Evolutionary conservation across 1,140 invertebrate species (phyloP), one percentile per base, ranked within the genome.

Genomic region (Sesamia nonagrioides): DNA sequence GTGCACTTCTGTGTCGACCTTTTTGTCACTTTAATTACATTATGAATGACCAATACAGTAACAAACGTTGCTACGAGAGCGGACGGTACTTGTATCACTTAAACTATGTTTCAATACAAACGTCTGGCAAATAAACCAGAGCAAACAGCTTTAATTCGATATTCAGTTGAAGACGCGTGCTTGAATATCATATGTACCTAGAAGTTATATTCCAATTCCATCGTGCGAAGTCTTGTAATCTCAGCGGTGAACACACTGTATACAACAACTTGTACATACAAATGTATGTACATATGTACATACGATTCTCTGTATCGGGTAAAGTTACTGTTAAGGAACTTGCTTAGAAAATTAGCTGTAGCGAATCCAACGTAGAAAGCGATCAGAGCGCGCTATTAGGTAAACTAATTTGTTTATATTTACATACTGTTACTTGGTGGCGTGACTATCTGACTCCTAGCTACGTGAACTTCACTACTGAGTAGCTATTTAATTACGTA

Each of bases 331-430:
- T 58, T 58, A 42, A 60, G 54, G 37, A 48, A 77, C n/a, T 68
- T 66, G n/a, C 60, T 37, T 63, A 50, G 60, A 52, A 77, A 63
- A 77, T 54, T 50, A 68, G 48, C 35, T 66, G n/a, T 18, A 66
- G 48, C 48, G 21, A 40, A 40, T 33, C 17, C 33, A 37, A 40
- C 48, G 74, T 48, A n/a, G 42, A 77, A 63, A 69, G 35, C 21
- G 52, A 50, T 60, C 63, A 33, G 48, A n/a, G 21, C 18, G 72
- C 61, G 68, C 79, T 45, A 76, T 80, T 80, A 72, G 58, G 37
- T 63, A 40, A 58, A 21, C 52, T 77, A 80, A 80, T 80, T 77
- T 80, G 79, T 71, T 63, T 77, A 48, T 73, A 77, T 80, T 77
- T 77, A 77, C 74, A 61, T 61, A 73, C 48, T 61, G 40, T 48